Base-by-base conservation (phyloP, 2,113 vertebrate species). In the Cebus imitator region DNA sequence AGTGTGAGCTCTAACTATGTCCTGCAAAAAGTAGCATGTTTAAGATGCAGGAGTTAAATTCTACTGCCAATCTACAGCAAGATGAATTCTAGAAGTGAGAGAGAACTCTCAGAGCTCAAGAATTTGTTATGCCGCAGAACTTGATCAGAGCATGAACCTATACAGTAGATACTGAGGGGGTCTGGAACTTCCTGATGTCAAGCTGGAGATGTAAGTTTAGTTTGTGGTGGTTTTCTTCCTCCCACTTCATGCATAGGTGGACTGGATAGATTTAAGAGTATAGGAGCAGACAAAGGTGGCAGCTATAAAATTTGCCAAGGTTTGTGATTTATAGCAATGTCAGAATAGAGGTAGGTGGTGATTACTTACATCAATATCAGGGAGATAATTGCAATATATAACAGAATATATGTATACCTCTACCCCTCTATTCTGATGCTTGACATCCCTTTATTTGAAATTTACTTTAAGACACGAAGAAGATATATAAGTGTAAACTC, bases 361-460 rank as follows among this genome's bases (percentile, higher is more conserved):
- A 93, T 94, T 87, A 66, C 50, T 84, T 72, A 91, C 52, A 73
- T 61, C 94, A 92, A 27, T 50, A 78, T 52, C 37, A 85, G 58
- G 66, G 57, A 58, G 43, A 70, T 4, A 35, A 52, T 8, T 85
- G 57, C 37, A 18, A 20, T 83, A 86, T 81, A 92, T 78, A 35
- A 78, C 91, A 93, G 45, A 72, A n/a, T 48, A 35, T 35, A 20
- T 61, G n/a, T 48, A 32, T 5, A 72, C 27, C 12, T 92, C 35
- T 70, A 79, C 25, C 5, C 18, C 86, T 91, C 17, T 58, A 12
- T 87, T 64, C 16, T 91, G 32, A 82, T 32, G 30, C 5, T 70
- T 94, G 12, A 70, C 86, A 92, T 95, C 61, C 35, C 3, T 83
- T 52, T 57, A 78, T 87, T 92, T 94, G 70, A 92, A 92, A 87